Base-by-base conservation (phyloP, 53 echinoderm and acorn worm genomes). In the Temnopleurus reevesii region DNA sequence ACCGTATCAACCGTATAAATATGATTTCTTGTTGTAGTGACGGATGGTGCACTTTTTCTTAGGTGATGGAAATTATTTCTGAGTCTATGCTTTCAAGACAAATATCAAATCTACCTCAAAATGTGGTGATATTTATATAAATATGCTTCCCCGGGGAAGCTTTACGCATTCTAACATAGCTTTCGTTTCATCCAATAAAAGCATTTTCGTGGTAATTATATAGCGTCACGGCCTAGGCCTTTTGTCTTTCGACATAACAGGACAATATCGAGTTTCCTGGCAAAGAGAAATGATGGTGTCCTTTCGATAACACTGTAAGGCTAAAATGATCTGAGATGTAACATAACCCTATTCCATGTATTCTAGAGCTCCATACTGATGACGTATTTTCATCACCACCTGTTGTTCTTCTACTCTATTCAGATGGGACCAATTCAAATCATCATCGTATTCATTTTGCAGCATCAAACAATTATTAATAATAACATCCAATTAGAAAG, bases 181-280 rank as follows among this genome's bases (percentile, higher is more conserved):
- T 71, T 41, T 41, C 6, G 41, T 71, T 71, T 71, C 71, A 71
- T 71, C 71, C 41, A 1, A 38, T 71, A 71, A 71, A 71, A 71
- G 71, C 71, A 71, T 71, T 71, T 71, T n/a, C 63, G 5, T 9
- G n/a, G 43, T 71, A 71, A 71, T 38, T n/a, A 8, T n/a, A n/a
- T 71, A 1, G 43, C 71, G 41, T 71, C 6, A 71, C 21, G 38
- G 38, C 6, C 71, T 21, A 71, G 36, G 36, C 17, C 41, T 15
- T 7, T 71, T 41, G 36, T 71, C 71, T 71, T n/a, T 71, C 23
- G 9, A 38, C 23, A 43, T 18, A 71, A 71, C 41, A 41, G 21
- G 9, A 23, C 36, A n/a, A 71, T 43, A 41, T 71, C 71, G 23
- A 41, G 41, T 71, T 71, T 71, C 71, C 21, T 38, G 31, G 23